Evolutionary conservation across 1,140 invertebrate species (phyloP).

Genomic region (Colletes gigas): DNA sequence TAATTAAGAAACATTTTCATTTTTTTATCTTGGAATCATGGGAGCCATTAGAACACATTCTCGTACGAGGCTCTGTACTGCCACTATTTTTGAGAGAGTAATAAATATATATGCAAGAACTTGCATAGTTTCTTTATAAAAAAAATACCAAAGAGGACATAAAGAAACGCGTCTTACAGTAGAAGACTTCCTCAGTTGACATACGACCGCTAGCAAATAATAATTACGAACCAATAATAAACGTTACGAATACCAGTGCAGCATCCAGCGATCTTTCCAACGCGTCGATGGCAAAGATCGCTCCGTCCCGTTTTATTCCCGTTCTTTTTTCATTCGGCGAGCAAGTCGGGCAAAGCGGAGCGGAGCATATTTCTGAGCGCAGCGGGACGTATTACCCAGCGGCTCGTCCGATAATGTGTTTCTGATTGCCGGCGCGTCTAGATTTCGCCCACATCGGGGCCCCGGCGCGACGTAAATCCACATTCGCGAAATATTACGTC

Average conservation of each 20-base stretch:
- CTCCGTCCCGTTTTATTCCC: conserved; percentile 47
- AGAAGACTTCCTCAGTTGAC: neutral
- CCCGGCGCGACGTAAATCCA: conserved; percentile 45
- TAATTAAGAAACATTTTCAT: no score
- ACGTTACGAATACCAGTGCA: neutral
- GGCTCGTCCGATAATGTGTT: conserved; percentile 76
- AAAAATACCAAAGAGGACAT: no score
- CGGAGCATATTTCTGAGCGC: conserved; percentile 69
- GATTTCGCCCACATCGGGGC: conserved; percentile 60
- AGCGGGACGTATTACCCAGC: conserved; percentile 74
- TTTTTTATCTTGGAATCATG: no score
- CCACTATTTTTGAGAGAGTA: no score
- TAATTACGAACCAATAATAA: neutral
- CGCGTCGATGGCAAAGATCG: conserved; percentile 40
- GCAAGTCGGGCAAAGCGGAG: conserved; percentile 33
- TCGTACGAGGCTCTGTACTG: no score
- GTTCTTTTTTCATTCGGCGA: conserved; percentile 20
- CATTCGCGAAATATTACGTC: conserved; percentile 50
- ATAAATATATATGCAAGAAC: no score
- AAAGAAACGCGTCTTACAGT: no score
- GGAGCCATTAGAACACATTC: no score
- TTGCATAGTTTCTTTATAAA: no score
- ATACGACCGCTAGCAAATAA: neutral
- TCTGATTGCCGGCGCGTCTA: conserved; percentile 75
- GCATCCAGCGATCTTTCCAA: neutral